A percentile compares a stretch with the other conserved stretches of the same genome.
Evolutionary conservation across 35 echinoderm and acorn worm species (phyloP).

Genomic region (Chiridota heheva): DNA sequence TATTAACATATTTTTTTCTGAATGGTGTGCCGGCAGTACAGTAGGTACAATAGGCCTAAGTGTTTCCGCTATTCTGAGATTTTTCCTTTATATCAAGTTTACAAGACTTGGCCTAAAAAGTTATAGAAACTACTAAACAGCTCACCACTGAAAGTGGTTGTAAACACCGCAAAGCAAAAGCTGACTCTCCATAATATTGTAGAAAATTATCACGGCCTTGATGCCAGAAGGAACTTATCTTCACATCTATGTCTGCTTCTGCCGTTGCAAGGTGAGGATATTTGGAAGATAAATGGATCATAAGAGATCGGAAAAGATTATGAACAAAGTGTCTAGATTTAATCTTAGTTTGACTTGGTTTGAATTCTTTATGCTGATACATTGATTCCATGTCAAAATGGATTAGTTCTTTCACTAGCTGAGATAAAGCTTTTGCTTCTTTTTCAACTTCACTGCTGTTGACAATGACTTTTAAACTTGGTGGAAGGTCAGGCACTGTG

Average conservation of each 20-base stretch:
- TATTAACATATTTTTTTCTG: no score
- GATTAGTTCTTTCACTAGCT: conserved; percentile 18
- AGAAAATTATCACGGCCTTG: conserved; percentile 4
- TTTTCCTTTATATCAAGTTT: no score
- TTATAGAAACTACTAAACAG: no score
- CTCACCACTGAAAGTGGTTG: conserved; percentile 24
- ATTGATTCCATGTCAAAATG: not conserved
- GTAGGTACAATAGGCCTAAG: no score
- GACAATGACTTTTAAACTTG: not conserved
- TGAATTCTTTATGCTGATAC: not conserved
- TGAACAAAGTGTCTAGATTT: not conserved
- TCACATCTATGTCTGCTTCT: not conserved
- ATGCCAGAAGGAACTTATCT: conserved; percentile 29
- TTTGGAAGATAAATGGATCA: conserved; percentile 1
- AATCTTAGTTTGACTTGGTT: not conserved
- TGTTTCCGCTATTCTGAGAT: no score
- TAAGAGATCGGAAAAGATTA: not conserved
- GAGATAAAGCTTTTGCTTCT: not conserved
- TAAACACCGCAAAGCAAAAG: not conserved
- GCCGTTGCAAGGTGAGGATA: conserved; percentile 10
- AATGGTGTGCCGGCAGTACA: no score
- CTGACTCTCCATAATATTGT: conserved; percentile 9
- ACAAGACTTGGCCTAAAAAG: no score
- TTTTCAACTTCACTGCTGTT: not conserved
- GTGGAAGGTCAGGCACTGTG: conserved; percentile 4